Base-by-base conservation (phyloP, 2,888 invertebrate species). In the Cyclophora punctaria region DNA sequence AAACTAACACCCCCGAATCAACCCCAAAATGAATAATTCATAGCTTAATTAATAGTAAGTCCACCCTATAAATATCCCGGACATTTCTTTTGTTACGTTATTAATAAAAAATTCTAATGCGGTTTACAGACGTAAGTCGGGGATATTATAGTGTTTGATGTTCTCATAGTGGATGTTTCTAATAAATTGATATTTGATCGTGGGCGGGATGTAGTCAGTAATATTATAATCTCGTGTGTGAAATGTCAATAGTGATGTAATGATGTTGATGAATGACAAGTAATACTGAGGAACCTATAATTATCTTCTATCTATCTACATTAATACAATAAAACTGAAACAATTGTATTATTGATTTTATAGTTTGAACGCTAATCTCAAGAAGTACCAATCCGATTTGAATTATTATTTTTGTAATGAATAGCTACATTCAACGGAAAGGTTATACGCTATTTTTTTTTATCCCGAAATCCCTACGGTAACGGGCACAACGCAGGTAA, bases 61-160 rank as follows among this genome's bases (percentile, higher is more conserved):
- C 77, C 76, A 75, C 73, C 62, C 61, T 63, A 56, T 33, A 33
- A 44, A 33, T 44, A 44, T 34, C 44, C 64, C 55, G 52, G 20
- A 44, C 71, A 67, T 71, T 71, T 75, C 71, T 75, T 73, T 74
- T 70, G 20, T 20, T 20, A 50, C 50, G 6, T 58, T 80, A 83
- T 82, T 85, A 86, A 86, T 86, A 87, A 87, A 87, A 86, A 85
- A 85, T 78, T 84, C 80, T 82, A 86, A 85, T 85, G 76, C 61
- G 66, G 79, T 69, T 80, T 85, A 85, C 83, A 73, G 43, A 57
- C 66, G 78, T 87, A 86, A 60, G 85, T 73, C 66, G 48, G 46
- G 69, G 80, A 74, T 20, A 79, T 77, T 64, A 60, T 66, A 68
- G 68, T 87, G 82, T 86, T 87, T 88, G 80, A 69, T 67, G 71